Evolutionary conservation across 1,140 invertebrate genomes (phyloP).

Genomic region (Pogonomyrmex barbatus): DNA sequence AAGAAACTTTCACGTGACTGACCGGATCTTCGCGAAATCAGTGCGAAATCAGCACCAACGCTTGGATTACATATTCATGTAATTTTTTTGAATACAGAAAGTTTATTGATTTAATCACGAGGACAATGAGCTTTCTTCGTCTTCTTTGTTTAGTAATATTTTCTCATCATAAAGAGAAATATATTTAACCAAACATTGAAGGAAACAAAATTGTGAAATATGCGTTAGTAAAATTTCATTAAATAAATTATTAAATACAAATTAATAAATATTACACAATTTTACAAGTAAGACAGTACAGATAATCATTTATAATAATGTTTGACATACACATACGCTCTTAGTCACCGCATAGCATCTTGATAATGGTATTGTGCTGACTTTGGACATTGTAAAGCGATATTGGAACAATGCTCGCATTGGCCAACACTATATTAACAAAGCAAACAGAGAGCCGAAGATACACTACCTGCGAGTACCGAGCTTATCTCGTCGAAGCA

Average conservation of each 20-base stretch:
- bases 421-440: constrained; percentile 61
- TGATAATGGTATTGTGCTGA: constrained; percentile 7
- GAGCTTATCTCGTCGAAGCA: constrained; percentile 78
- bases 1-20: constrained; percentile 38
- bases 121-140: neutral
- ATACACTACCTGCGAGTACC: constrained; percentile 54
- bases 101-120: neutral
- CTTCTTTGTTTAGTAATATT: constrained; percentile 42
- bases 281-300: neutral
- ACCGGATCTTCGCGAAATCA: neutral
- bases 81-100: constrained; percentile 1
- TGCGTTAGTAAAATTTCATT: neutral
- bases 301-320: neutral
- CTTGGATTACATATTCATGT: neutral
- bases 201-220: neutral
- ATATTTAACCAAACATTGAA: neutral
- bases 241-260: neutral
- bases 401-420: constrained; percentile 57
- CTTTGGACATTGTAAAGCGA: constrained; percentile 28
- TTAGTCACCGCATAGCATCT: neutral
- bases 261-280: neutral
- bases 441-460: constrained; percentile 68
- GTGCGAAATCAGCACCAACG: neutral
- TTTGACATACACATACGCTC: neutral
- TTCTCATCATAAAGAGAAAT: constrained; percentile 53